A percentile compares a stretch with the other conserved stretches of the same genome.
These are phyloP conservation scores for Halocynthia aurantium DNA, from an alignment of 23 tunicate genomes.

Conservation along the genomic window DNA sequence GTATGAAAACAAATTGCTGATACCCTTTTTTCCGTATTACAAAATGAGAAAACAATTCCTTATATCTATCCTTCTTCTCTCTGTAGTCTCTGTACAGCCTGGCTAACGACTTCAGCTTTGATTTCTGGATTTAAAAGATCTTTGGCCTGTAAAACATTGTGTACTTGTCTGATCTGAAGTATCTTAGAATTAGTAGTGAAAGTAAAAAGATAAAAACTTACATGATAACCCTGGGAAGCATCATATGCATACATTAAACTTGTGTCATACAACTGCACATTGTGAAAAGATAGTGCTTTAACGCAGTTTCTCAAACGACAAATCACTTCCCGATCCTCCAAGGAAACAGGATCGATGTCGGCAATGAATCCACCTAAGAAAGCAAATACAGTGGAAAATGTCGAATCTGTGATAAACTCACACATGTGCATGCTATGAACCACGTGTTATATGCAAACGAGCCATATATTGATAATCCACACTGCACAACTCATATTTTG, in stretches of 20 bases:
- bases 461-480: too few relatives aligned
- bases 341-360: conserved; percentile 51
- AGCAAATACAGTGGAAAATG: too few relatives aligned
- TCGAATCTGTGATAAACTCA: too few relatives aligned
- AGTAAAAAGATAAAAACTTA: conserved; percentile 9
- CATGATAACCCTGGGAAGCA: conserved; percentile 67
- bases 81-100: conserved; percentile 47
- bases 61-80: conserved; percentile 28
- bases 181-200: not conserved
- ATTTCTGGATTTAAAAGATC: conserved; percentile 52
- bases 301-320: conserved; percentile 88
- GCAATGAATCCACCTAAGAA: conserved; percentile 63
- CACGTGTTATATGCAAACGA: too few relatives aligned
- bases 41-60: too few relatives aligned
- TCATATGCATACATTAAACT: conserved; percentile 83
- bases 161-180: not conserved
- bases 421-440: too few relatives aligned
- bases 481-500: too few relatives aligned
- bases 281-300: conserved; percentile 43
- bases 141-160: conserved; percentile 35
- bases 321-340: conserved; percentile 86
- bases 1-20: too few relatives aligned
- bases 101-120: conserved; percentile 47
- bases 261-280: conserved; percentile 93
- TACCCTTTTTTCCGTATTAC: too few relatives aligned